Percentiles rank a stretch among this genome's conserved stretches.
phyloP scores from a whole-genome alignment of 1,140 invertebrate genomes.

The Doryteuthis pealeii region DNA sequence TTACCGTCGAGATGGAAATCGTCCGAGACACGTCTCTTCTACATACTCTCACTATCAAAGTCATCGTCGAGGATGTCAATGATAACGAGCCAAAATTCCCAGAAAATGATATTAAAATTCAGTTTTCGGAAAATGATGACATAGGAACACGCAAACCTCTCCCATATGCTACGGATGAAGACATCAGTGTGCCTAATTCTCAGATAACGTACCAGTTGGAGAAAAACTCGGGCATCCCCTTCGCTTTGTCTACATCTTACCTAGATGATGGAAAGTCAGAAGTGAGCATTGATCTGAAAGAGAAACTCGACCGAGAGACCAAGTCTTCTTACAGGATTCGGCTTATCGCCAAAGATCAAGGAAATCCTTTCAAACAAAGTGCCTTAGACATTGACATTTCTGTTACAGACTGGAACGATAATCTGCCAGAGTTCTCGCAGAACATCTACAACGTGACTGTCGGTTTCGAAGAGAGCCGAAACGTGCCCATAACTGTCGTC shows the following conservation, averaged over 20 bases:
- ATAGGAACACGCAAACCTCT: slow-evolving; percentile 71
- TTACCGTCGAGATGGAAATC: background rate
- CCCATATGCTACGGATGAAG: slow-evolving; percentile 46
- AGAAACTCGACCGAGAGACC: slow-evolving; percentile 79
- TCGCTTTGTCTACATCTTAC: slow-evolving; percentile 40
- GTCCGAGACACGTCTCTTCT: background rate
- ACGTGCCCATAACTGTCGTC: slow-evolving; percentile 30
- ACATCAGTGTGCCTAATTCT: slow-evolving; percentile 67
- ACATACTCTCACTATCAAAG: slow-evolving; percentile 25
- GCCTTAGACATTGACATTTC: slow-evolving; percentile 65
- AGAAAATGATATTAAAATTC: slow-evolving; percentile 28
- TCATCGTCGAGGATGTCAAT: slow-evolving; percentile 74
- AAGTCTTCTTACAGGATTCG: slow-evolving; percentile 86
- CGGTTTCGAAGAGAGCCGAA: slow-evolving; percentile 27
- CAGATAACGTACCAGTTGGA: slow-evolving; percentile 43
- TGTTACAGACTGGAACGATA: slow-evolving; percentile 41
- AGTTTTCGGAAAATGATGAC: slow-evolving; percentile 58
- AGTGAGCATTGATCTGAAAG: slow-evolving; percentile 39
- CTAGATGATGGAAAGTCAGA: slow-evolving; percentile 40
- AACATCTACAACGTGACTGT: slow-evolving; percentile 29
- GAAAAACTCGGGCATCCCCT: slow-evolving; percentile 37
- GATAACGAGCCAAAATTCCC: slow-evolving; percentile 87
- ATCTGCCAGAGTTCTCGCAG: slow-evolving; percentile 74
- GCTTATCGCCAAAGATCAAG: slow-evolving; percentile 87
- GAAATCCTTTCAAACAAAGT: slow-evolving; percentile 75